Percentiles rank a stretch among this genome's conserved stretches.
These are phyloP conservation scores for Serinus canaria DNA, from an alignment of 2,113 vertebrate species.

Conservation along the genomic window DNA sequence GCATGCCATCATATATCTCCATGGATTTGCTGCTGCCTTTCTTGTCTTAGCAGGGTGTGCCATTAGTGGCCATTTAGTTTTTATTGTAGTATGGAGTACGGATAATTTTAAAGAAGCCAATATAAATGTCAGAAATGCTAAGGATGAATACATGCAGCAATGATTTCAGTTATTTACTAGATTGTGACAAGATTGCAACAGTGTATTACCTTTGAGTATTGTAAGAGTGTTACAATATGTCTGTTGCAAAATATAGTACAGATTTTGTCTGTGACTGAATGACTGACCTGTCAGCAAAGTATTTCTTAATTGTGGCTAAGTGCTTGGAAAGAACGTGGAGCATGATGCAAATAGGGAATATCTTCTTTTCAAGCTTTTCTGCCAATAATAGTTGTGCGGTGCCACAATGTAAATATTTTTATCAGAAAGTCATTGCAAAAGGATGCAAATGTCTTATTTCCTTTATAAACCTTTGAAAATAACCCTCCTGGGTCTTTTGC, in stretches of 20 bases:
- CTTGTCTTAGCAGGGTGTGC: not conserved
- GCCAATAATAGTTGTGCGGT: not conserved
- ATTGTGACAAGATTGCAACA: constrained; percentile 30
- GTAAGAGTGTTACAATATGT: not conserved
- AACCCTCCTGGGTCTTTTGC: constrained; percentile 51
- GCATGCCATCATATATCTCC: not conserved
- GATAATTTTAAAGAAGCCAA: not conserved
- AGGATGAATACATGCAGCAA: not conserved
- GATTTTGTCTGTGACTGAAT: constrained; percentile 28
- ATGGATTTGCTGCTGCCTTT: not conserved
- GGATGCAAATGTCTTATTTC: constrained; percentile 71
- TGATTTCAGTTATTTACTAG: constrained; percentile 38
- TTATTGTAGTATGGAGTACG: not conserved
- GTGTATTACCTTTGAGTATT: not conserved
- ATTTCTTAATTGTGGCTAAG: constrained; percentile 54
- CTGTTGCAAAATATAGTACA: constrained; percentile 1
- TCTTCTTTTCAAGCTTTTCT: constrained; percentile 40
- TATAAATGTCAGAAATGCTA: constrained; percentile 14
- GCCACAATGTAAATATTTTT: constrained; percentile 39
- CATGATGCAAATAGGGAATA: not conserved
- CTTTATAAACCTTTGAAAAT: constrained; percentile 73
- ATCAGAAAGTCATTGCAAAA: constrained; percentile 54
- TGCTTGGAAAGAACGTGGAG: constrained; percentile 18
- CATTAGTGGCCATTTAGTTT: constrained; percentile 29
- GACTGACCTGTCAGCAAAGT: constrained; percentile 55